Evolutionary conservation across 1,140 invertebrate genomes (phyloP), one percentile per base, ranked within the genome.

Genomic region (Bombus picipes): DNA sequence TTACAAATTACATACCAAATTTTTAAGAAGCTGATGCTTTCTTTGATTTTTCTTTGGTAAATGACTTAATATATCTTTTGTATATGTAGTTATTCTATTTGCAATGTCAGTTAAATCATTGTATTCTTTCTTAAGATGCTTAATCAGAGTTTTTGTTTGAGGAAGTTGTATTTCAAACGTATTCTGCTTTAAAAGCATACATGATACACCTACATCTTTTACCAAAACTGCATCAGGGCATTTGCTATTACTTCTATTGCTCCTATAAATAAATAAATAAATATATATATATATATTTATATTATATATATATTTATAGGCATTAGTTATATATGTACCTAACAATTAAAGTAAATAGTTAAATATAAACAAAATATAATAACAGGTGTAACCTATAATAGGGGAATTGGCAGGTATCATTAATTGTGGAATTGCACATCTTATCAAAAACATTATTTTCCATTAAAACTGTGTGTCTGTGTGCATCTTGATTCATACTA

Each of bases 171-270:
- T 34, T 34, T 85, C 25, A 71, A 28, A 25, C 10, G 5, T 1
- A 57, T 83, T 59, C 4, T 77, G 43, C 13, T 83, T 82, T 73
- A 81, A 68, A 57, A 90, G 78, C 28, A 37, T 83, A 72, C 91
- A 92, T 1, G 91, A 90, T 72, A 91, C 47, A 43, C 90, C 91
- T 39, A 91, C 80, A 28, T 92, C 91, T 32, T 91, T 92, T 13
- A 92, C 84, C 5, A 92, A n/a, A 25, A 92, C 87, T 9, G 88
- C 88, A 78, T 91, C 90, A 41, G 57, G 32, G 66, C 1, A 72
- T 28, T 12, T 70, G 47, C 18, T 53, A 12, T 66, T 22, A 22
- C 13, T 78, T 70, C n/a, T 88, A 18, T 72, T 86, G 81, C 73
- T 90, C 70, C 87, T 90, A 15, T 37, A 47, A 12, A 8, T 39